Evolutionary conservation across 2,797 vertebrate genomes (phyloP), one percentile per base, ranked within the genome.

Genomic region (Microcaecilia unicolor): DNA sequence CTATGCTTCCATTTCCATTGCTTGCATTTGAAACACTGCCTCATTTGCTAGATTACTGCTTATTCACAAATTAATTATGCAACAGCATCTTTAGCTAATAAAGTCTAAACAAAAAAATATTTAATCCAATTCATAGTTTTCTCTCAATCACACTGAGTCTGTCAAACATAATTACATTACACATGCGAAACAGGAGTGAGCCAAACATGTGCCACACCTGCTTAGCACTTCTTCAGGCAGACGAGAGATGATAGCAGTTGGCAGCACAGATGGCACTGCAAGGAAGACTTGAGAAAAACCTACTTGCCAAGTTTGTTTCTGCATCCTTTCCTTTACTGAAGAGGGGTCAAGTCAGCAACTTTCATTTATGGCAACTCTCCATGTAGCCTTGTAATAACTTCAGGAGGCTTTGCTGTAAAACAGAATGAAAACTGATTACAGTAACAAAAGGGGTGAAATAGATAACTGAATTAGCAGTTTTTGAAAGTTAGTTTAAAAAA

Each of bases 51-150:
- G 71, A 74, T 63, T 67, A 58, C 19, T 66, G 62, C 41, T 67
- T 74, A 65, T 71, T 76, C 49, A 51, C 48, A 58, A 67, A 69
- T 74, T 76, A 76, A 79, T 79, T 78, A 67, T 67, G 64, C 58
- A 71, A 54, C 62, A 59, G 52, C 37, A 44, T 78, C 67, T 62
- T 74, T 64, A 67, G 60, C 63, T 76, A 78, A 78, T 76, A 76
- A 72, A 70, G 59, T 67, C 67, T 69, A 70, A 76, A 83, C 75
- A 78, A 76, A 78, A n/a, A 73, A 72, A 44, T 66, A 69, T 74
- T 78, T 72, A 74, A 76, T 75, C 56, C 61, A 76, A 66, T 72
- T 66, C 67, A 61, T 56, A 40, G 29, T 53, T 57, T 58, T 48
- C 37, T 32, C 61, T 76, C 63, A 61, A 48, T 67, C 47, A 33